Evolutionary conservation across 2,113 vertebrate species (phyloP).

Genomic region (Lepisosteus oculatus): DNA sequence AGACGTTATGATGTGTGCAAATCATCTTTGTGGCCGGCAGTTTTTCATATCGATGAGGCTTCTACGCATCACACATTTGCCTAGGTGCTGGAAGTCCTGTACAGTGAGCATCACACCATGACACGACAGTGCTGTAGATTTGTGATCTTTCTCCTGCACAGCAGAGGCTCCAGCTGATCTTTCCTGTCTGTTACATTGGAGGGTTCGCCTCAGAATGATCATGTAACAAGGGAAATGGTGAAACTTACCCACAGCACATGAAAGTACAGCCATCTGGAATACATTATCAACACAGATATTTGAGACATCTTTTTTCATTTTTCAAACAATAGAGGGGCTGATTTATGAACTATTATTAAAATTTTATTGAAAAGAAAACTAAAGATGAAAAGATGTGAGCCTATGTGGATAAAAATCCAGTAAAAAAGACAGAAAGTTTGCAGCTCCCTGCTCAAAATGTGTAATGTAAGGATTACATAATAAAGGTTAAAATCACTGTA

Average conservation of each 20-base stretch:
- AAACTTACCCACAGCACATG: conserved; percentile 56
- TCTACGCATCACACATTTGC: too few species aligned
- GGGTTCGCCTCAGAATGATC: conserved; percentile 38
- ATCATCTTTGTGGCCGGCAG: too few species aligned
- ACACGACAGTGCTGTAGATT: too few species aligned
- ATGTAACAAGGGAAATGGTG: conserved; percentile 35
- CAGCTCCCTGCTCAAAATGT: too few species aligned
- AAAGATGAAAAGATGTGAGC: conserved; percentile 60
- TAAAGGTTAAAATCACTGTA: too few species aligned
- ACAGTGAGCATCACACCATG: too few species aligned
- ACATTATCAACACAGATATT: conserved; percentile 75
- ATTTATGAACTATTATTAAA: conserved; percentile 79
- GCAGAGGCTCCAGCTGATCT: too few species aligned
- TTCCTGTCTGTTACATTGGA: not conserved
- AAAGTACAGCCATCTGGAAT: conserved; percentile 71
- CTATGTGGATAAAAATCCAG: conserved; percentile 28
- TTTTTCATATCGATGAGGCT: too few species aligned
- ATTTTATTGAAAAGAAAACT: conserved; percentile 66
- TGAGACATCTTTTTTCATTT: conserved; percentile 73
- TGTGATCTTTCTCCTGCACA: too few species aligned
- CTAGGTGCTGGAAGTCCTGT: too few species aligned
- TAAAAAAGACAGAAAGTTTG: conserved; percentile 21
- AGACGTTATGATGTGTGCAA: too few species aligned
- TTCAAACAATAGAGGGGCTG: conserved; percentile 76
- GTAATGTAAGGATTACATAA: too few species aligned